These are phyloP conservation scores for Celastrina argiolus DNA, from an alignment of 2,888 invertebrate species.

Conservation along the genomic window DNA sequence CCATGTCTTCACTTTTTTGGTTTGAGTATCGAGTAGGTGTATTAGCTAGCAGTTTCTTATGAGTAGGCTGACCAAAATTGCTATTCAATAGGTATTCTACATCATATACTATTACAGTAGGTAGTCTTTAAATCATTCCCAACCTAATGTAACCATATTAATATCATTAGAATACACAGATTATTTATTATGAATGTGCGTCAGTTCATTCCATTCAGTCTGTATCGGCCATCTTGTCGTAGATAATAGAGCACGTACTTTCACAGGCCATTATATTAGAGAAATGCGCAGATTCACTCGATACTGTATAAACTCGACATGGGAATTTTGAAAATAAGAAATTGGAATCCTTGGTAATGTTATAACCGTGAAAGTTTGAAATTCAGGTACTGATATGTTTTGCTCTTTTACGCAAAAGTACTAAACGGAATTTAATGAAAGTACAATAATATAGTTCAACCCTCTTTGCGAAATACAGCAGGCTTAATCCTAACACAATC, in stretches of 20 bases:
- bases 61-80: too few species aligned
- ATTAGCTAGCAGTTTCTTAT: too few species aligned
- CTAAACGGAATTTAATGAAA: too few species aligned
- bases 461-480: too few species aligned
- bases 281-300: conserved; percentile 9
- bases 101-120: too few species aligned
- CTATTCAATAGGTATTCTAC: too few species aligned
- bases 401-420: too few species aligned
- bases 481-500: too few species aligned
- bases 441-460: too few species aligned
- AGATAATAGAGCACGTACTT: conserved; percentile 13
- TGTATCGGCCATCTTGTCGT: conserved; percentile 7
- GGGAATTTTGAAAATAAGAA: neutral
- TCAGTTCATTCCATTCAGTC: conserved; percentile 3
- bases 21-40: too few species aligned
- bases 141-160: neutral
- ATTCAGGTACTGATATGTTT: too few species aligned
- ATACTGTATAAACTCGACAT: neutral
- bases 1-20: too few species aligned
- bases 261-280: conserved; percentile 15
- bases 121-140: neutral
- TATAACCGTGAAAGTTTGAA: neutral
- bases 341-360: neutral
- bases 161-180: neutral
- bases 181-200: conserved; percentile 1